Evolutionary conservation across 2,797 vertebrate species (phyloP), one percentile per base, ranked within the genome.

Genomic region (Eremophila alpestris): DNA sequence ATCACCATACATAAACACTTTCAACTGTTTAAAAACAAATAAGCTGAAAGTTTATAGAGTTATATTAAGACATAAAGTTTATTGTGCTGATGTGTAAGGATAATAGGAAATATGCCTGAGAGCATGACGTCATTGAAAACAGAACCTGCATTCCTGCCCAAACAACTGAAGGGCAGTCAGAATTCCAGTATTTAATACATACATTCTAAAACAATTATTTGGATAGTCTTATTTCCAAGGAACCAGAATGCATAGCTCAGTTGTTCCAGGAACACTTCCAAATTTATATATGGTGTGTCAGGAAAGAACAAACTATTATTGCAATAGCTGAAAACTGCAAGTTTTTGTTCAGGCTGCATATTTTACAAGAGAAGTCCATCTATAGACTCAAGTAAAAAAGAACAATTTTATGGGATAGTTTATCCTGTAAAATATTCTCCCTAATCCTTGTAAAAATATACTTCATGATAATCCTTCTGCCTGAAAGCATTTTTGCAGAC

Each of bases 401-500:
- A 93, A 69, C 3, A 41, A 48, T 48, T 62, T 69, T 46, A 83
- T 67, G 51, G 40, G 58, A 55, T 71, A 63, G 52, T 83, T 86
- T 93, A 89, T 64, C 30, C 58, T 87, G n/a, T 38, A 87, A 92
- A 89, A 78, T 91, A 88, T 55, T 92, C 62, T 51, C 38, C 59
- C 23, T 89, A 88, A 89, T 95, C 65, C 69, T 68, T 91, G 51
- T 62, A 81, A 91, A 95, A 91, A 95, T 81, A 92, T 16, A 52
- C 34, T 92, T 91, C 46, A 56, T 48, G 45, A 30, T 93, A 91
- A 97, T 95, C 69, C 65, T 92, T 70, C 60, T 83, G 75, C 75
- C 63, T 71, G 60, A 91, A 84, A 95, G 43, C 49, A 69, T 79
- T 93, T 95, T 86, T 93, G 64, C 58, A 84, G 84, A 83, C 70